Conservation (phyloP, 2,113 vertebrate genomes). For the Chunga burmeisteri region DNA sequence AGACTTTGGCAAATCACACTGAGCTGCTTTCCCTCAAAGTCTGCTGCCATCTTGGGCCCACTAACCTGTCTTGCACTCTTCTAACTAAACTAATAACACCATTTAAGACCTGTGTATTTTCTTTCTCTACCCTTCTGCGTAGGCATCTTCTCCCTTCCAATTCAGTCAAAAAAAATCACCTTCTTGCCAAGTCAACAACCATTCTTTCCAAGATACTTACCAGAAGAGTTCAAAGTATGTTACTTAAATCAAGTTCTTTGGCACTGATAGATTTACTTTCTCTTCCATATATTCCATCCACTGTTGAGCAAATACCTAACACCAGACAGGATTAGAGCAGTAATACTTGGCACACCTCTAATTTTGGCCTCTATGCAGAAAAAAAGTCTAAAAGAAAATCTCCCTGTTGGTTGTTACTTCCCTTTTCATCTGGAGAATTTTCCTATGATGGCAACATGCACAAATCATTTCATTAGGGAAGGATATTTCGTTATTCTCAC, state of each 20-base stretch:
- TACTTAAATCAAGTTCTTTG: not conserved
- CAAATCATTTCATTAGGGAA: not conserved
- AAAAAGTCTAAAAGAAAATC: not conserved
- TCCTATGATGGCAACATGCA: accelerated
- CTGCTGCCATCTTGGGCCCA: not conserved
- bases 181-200: not conserved
- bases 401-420: not conserved
- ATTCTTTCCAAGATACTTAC: not conserved
- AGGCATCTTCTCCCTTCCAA: not conserved
- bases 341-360: not conserved
- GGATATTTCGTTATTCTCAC: not conserved
- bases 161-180: not conserved
- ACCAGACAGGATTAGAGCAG: not conserved
- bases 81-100: not conserved
- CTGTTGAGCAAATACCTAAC: not conserved
- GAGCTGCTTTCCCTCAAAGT: not conserved
- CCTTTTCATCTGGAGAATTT: not conserved
- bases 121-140: not conserved
- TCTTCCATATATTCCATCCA: not conserved
- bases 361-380: not conserved
- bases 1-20: not conserved
- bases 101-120: not conserved
- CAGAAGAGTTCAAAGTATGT: not conserved
- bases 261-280: not conserved
- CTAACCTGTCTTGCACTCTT: not conserved